A percentile compares a stretch with the other conserved stretches of the same genome.
phyloP scores from a whole-genome alignment of 1,140 invertebrate species.

The Anastatus disparis region DNA sequence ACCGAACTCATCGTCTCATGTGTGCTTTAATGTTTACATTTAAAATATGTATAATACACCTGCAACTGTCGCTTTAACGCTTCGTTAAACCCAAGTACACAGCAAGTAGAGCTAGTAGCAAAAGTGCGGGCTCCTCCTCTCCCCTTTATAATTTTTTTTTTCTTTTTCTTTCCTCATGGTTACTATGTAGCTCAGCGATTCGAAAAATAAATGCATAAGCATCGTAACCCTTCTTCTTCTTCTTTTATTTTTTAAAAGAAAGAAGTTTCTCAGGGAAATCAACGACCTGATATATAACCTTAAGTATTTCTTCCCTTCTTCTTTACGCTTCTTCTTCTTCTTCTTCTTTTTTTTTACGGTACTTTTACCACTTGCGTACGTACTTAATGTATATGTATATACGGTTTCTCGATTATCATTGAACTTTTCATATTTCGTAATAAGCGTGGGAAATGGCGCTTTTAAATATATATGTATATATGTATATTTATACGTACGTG shows the following conservation, averaged over 20 bases:
- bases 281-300: background rate
- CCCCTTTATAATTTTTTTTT: too few species aligned
- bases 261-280: conserved; percentile 36
- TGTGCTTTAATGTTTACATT: too few species aligned
- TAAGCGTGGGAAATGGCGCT: conserved; percentile 34
- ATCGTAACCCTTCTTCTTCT: too few species aligned
- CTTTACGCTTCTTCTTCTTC: background rate
- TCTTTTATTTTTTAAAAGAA: too few species aligned
- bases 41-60: too few species aligned
- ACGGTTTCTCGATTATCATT: conserved; percentile 30
- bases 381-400: background rate
- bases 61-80: conserved; percentile 65
- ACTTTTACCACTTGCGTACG: background rate
- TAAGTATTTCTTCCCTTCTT: background rate
- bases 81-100: too few species aligned
- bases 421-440: conserved; percentile 42
- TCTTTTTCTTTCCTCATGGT: too few species aligned
- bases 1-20: too few species aligned
- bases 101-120: too few species aligned
- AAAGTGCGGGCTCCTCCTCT: too few species aligned
- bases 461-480: too few species aligned
- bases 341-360: conserved; percentile 27
- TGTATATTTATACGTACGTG: too few species aligned
- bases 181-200: conserved; percentile 36
- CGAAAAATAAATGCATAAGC: conserved; percentile 30